phyloP scores from a whole-genome alignment of 2,797 vertebrate genomes.

The Anguilla anguilla region DNA sequence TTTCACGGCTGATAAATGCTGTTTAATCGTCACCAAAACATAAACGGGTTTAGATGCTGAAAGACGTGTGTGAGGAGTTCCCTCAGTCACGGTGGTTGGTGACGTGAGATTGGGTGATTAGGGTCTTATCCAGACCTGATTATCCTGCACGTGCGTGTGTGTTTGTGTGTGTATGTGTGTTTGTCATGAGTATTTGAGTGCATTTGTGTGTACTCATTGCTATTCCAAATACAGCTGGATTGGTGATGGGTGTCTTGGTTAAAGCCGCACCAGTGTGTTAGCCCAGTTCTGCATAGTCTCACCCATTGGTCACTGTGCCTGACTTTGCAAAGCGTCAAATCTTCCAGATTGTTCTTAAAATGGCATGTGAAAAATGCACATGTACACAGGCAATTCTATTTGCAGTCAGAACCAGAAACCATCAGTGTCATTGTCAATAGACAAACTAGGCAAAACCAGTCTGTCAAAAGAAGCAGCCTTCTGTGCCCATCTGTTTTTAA shows the following conservation, averaged over 20 bases:
- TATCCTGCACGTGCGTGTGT: neutral
- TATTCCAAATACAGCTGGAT: neutral
- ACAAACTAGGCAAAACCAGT: neutral
- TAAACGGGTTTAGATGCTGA: neutral
- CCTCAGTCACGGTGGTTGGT: neutral
- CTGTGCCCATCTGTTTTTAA: neutral
- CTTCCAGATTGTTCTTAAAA: neutral
- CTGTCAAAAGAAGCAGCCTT: neutral
- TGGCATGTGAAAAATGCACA: neutral
- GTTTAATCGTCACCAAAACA: neutral
- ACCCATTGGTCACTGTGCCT: neutral
- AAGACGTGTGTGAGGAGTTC: neutral
- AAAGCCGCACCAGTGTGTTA: neutral
- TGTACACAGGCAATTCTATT: neutral
- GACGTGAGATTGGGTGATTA: neutral
- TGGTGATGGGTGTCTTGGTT: neutral
- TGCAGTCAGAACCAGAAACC: neutral
- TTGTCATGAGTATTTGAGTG: neutral
- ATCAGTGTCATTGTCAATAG: neutral
- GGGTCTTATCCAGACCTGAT: neutral
- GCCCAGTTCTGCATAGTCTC: neutral
- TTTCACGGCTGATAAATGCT: neutral
- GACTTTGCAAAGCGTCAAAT: neutral
- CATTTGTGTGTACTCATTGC: neutral
- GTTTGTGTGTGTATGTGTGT: neutral